Evolutionary conservation across 2,797 vertebrate species (phyloP), one percentile per base, ranked within the genome.

Genomic region (Hapalemur alaotrensis): DNA sequence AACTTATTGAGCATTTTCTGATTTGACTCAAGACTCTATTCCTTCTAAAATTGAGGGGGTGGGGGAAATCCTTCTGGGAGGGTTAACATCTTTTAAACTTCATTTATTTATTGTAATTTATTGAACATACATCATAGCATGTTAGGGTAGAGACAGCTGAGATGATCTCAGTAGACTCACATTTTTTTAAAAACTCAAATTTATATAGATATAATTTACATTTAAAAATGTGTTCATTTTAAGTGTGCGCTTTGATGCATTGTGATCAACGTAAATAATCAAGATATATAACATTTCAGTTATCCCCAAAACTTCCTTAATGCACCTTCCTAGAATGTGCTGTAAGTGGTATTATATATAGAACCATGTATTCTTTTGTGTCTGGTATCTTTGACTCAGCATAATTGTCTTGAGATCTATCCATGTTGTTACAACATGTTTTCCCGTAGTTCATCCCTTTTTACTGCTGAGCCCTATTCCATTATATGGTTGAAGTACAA

Each of bases 401-500:
- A 1, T 12, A 46, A 12, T n/a, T 30, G 11, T 43, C 38, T 10
- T 46, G 61, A 54, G 32, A 52, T 41, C n/a, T 52, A 54, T 28
- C 12, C 6, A 8, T 23, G 30, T 4, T 59, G 4, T 6, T 41
- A 11, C 15, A 25, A 57, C 25, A 57, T 1, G 2, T 54, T 46
- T 84, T 28, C 35, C 5, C 1, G 2, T 25, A 11, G 23, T 32
- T 73, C 20, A 22, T 81, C 59, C 28, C 15, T 61, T 88, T 86
- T 48, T 50, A 43, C 14, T 4, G 18, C 43, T 48, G 35, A 86
- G 17, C 14, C 18, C 0, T 65, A n/a, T 57, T 73, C 82, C 52
- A 17, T 22, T 14, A 9, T 38, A 0, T 18, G 32, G 5, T 30
- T 32, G 38, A 1, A 70, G 41, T 28, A 5, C 4, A 11, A 0